These are phyloP conservation scores for Leptopilina boulardi DNA, from an alignment of 1,140 invertebrate species.

Conservation along the genomic window DNA sequence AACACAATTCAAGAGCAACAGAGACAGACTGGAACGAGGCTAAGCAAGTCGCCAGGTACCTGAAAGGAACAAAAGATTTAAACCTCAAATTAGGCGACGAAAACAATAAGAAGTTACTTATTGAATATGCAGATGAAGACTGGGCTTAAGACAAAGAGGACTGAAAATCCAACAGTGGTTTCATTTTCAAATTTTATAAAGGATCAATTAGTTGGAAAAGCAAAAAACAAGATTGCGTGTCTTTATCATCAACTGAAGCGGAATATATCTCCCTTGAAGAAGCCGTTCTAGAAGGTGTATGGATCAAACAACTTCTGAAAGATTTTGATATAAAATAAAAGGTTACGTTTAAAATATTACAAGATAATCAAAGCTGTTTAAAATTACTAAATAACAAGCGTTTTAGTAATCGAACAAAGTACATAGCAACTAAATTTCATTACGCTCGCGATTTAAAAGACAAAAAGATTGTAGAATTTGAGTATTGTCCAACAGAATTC, in stretches of 20 bases:
- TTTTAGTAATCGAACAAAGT: slow-evolving; percentile 14
- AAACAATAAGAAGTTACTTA: not conserved
- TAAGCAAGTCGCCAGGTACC: not conserved
- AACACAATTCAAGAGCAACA: not conserved
- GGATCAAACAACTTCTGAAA: slow-evolving; percentile 23
- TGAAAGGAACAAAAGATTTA: not conserved
- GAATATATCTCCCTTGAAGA: slow-evolving; percentile 39
- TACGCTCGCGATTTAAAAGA: slow-evolving; percentile 40
- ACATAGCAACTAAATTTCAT: slow-evolving; percentile 43
- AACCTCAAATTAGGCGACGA: not conserved
- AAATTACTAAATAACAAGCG: slow-evolving; percentile 15
- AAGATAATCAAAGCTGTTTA: slow-evolving; percentile 36
- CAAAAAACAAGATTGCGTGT: slow-evolving; percentile 41
- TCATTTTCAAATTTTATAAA: slow-evolving; percentile 42
- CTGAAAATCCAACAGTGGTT: slow-evolving; percentile 51
- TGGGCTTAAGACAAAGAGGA: slow-evolving; percentile 45
- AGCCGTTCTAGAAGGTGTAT: slow-evolving; percentile 21
- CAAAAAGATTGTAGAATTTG: slow-evolving; percentile 37
- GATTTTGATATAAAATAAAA: not conserved
- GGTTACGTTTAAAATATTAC: not conserved
- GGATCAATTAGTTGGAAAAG: slow-evolving; percentile 45
- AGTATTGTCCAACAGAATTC: slow-evolving; percentile 44
- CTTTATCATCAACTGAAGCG: slow-evolving; percentile 51
- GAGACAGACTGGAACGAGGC: not conserved
- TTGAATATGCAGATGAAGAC: slow-evolving; percentile 48